These are phyloP conservation scores for Papilio gigon DNA, from an alignment of 2,888 invertebrate genomes.

Conservation along the genomic window DNA sequence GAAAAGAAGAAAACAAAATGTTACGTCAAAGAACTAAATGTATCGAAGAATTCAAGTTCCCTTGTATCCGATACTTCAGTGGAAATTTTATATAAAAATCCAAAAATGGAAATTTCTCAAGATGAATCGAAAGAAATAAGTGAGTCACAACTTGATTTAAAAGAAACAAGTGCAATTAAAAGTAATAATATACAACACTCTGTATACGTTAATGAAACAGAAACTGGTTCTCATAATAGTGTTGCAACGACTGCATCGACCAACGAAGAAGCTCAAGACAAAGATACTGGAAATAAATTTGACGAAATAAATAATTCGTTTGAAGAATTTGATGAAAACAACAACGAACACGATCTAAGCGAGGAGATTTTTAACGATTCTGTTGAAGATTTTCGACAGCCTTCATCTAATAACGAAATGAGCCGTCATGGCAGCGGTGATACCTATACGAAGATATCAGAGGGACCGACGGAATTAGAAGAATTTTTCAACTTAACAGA, in stretches of 20 bases:
- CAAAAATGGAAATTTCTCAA: conserved; percentile 60
- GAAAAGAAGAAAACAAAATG: conserved; percentile 49
- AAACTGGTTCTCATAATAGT: neutral
- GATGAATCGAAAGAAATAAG: conserved; percentile 53
- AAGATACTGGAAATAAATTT: conserved; percentile 45
- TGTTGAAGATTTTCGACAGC: conserved; percentile 51
- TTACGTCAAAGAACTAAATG: conserved; percentile 41
- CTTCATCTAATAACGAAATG: conserved; percentile 52
- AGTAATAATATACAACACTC: conserved; percentile 3
- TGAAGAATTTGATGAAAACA: conserved; percentile 64
- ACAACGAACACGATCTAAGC: conserved; percentile 63
- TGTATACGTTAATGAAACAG: conserved; percentile 6
- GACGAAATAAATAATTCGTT: conserved; percentile 54
- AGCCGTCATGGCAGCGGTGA: conserved; percentile 74
- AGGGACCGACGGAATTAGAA: conserved; percentile 70
- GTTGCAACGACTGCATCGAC: neutral
- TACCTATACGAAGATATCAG: conserved; percentile 76
- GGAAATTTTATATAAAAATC: conserved; percentile 71
- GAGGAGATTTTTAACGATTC: conserved; percentile 60
- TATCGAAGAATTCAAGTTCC: conserved; percentile 30
- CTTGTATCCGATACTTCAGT: conserved; percentile 54
- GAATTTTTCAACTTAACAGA: conserved; percentile 75
- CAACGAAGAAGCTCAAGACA: neutral
- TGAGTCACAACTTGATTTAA: conserved; percentile 48
- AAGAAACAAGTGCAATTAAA: conserved; percentile 43